Percentiles rank a stretch among this genome's conserved stretches.
Conservation (phyloP, 2,888 invertebrate genomes). For the Cephus rjabovi region DNA sequence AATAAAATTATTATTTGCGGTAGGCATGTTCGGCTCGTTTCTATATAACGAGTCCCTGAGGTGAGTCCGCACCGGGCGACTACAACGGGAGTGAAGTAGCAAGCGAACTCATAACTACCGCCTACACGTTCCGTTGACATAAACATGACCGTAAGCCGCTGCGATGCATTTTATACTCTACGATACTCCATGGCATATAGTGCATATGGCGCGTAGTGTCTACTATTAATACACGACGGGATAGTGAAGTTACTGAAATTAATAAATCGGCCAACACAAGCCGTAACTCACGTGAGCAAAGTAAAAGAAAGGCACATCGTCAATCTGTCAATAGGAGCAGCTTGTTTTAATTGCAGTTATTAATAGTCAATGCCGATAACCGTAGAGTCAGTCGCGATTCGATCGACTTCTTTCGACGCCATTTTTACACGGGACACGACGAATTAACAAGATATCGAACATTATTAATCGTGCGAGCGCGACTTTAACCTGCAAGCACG, state of each 20-base stretch:
- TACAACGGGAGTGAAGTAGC: slow-evolving; percentile 6
- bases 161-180: slow-evolving; percentile 1
- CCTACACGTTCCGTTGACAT: slow-evolving; percentile 40
- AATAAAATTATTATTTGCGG: neutral
- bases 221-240: slow-evolving; percentile 4
- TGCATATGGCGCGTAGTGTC: neutral
- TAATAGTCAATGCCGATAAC: slow-evolving; percentile 29
- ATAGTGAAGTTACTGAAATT: slow-evolving; percentile 18
- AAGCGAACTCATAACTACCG: slow-evolving; percentile 20
- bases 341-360: slow-evolving; percentile 43
- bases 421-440: slow-evolving; percentile 3
- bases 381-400: slow-evolving; percentile 1
- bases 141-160: slow-evolving; percentile 30
- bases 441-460: neutral
- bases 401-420: slow-evolving; percentile 16
- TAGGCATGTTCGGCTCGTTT: neutral
- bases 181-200: neutral
- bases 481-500: slow-evolving; percentile 14
- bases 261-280: slow-evolving; percentile 24
- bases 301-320: slow-evolving; percentile 17
- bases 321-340: slow-evolving; percentile 29
- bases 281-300: neutral
- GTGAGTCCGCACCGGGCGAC: neutral
- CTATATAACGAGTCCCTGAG: neutral
- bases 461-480: slow-evolving; percentile 3